Percentiles rank a stretch among this genome's conserved stretches.
phyloP scores from a whole-genome alignment of 2,113 vertebrate species.

The Turdus rufiventris region DNA sequence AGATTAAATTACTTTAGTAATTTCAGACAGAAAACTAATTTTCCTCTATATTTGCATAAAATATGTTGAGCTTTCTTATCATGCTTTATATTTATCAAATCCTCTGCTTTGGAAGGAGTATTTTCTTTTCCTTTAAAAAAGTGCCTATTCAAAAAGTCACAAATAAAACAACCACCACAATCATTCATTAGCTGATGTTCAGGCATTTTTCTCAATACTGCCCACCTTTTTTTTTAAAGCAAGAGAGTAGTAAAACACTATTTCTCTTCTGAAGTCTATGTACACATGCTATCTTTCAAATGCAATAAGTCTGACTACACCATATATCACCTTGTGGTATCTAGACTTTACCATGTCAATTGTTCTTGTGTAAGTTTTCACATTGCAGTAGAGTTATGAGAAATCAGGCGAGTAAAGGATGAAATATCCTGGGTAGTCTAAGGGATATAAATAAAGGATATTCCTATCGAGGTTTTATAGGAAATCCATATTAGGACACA shows the following conservation, averaged over 20 bases:
- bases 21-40: not conserved
- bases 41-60: not conserved
- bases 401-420: not conserved
- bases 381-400: not conserved
- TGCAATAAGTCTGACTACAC: not conserved
- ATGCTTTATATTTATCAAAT: not conserved
- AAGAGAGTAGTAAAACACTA: not conserved
- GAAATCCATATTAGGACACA: fast-evolving
- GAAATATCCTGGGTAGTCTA: not conserved
- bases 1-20: not conserved
- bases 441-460: not conserved
- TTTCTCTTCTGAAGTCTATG: not conserved
- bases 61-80: not conserved
- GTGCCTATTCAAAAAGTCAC: not conserved
- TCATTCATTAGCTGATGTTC: not conserved
- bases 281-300: not conserved
- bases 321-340: not conserved
- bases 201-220: not conserved
- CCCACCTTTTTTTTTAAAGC: not conserved
- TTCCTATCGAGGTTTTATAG: not conserved
- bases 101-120: no score
- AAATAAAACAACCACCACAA: not conserved
- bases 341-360: not conserved
- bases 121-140: not conserved
- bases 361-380: not conserved